A percentile compares a stretch with the other conserved stretches of the same genome.
Conservation (phyloP, 1,140 invertebrate genomes). For the Hetaerina americana region DNA sequence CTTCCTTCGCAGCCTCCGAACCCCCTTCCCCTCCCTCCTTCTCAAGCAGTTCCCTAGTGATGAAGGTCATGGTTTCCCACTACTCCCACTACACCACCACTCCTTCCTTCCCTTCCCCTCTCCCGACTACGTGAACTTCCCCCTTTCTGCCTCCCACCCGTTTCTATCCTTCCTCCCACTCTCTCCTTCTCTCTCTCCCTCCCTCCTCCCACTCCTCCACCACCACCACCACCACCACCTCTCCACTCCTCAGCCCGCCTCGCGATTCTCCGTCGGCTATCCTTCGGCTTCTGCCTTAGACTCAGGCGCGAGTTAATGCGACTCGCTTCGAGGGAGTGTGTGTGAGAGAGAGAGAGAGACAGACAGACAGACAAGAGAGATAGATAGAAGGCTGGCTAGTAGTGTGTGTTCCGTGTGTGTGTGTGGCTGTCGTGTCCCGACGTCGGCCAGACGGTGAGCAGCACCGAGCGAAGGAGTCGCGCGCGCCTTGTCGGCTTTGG, state of each 20-base stretch:
- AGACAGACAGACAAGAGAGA: too few species aligned
- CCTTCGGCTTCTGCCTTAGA: neutral
- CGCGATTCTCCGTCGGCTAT: neutral
- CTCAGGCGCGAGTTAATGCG: neutral
- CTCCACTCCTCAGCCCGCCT: neutral
- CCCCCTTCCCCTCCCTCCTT: too few species aligned
- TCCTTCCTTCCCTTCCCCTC: neutral
- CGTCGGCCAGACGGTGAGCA: too few species aligned
- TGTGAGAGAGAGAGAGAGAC: too few species aligned
- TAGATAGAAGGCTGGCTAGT: too few species aligned
- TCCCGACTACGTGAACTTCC: neutral
- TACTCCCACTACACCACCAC: neutral
- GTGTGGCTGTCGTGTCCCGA: too few species aligned
- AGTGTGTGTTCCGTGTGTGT: too few species aligned
- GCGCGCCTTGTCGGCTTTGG: too few species aligned
- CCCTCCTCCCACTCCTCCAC: neutral
- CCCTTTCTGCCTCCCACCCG: too few species aligned
- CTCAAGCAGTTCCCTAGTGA: neutral
- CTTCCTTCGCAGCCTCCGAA: neutral
- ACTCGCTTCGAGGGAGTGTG: neutral
- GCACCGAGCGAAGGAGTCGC: too few species aligned
- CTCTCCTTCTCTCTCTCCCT: neutral
- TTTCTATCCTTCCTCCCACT: neutral
- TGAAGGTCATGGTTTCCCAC: neutral
- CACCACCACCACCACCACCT: neutral